A percentile compares a stretch with the other conserved stretches of the same genome.
These are phyloP conservation scores for Tupiocoris notatus DNA, from an alignment of 2,888 invertebrate genomes.

Conservation along the genomic window DNA sequence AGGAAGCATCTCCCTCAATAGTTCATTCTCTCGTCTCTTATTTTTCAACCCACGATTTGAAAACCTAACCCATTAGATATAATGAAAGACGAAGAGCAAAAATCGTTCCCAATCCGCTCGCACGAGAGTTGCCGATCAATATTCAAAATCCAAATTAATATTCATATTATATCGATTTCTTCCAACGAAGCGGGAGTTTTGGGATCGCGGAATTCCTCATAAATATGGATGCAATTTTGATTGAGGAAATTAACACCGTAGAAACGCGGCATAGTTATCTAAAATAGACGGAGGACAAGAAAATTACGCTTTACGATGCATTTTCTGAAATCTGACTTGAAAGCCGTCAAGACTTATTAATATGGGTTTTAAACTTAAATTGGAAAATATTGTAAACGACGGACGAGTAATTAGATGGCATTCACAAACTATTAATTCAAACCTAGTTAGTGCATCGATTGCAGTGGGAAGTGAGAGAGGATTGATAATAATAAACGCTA, in stretches of 20 bases:
- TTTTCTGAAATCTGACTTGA: neutral
- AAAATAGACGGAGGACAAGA: neutral
- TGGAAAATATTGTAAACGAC: neutral
- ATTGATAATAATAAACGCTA: too few relatives aligned
- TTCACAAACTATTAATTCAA: neutral
- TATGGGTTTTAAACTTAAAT: neutral
- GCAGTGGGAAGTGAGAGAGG: too few relatives aligned
- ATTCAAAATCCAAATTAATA: neutral
- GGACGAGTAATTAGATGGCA: neutral
- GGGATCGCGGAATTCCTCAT: neutral
- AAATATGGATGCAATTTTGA: neutral
- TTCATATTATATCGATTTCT: neutral
- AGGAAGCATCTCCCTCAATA: neutral
- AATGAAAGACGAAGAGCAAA: neutral
- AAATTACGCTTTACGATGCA: neutral
- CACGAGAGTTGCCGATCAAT: neutral
- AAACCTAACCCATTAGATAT: neutral
- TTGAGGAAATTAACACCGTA: neutral
- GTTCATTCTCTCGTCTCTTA: neutral
- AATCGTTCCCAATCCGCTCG: too few relatives aligned
- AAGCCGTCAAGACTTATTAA: neutral
- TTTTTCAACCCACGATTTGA: neutral
- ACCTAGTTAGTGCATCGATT: too few relatives aligned
- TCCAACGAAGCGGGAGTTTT: neutral
- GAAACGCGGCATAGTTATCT: neutral